These are phyloP conservation scores for Lepidocyrtoides sp. DNA, from an alignment of 2,888 invertebrate species.

Conservation along the genomic window DNA sequence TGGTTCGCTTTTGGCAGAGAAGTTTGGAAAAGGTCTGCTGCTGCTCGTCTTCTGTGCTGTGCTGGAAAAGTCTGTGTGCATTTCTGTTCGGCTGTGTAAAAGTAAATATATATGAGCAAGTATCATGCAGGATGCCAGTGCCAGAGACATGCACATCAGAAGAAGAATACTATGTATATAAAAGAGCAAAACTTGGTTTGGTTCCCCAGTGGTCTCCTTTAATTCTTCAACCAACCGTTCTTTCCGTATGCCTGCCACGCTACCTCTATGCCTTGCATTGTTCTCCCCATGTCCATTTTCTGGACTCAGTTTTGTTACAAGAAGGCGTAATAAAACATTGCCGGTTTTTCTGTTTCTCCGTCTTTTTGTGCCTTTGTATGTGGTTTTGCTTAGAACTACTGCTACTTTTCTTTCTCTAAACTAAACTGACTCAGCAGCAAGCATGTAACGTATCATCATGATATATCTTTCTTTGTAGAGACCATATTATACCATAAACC, in stretches of 20 bases:
- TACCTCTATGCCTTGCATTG: neutral
- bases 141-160: too few relatives aligned
- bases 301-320: neutral
- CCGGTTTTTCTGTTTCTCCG: slow-evolving; percentile 39
- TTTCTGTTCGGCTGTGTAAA: too few relatives aligned
- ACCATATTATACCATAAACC: slow-evolving; percentile 36
- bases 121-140: too few relatives aligned
- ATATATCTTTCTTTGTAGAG: neutral
- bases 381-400: slow-evolving; percentile 8
- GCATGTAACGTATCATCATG: slow-evolving; percentile 22
- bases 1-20: neutral
- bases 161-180: too few relatives aligned
- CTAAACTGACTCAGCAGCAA: slow-evolving; percentile 12
- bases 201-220: slow-evolving; percentile 48
- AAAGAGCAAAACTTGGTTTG: too few relatives aligned
- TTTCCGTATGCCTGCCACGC: neutral
- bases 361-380: slow-evolving; percentile 8
- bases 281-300: slow-evolving; percentile 44
- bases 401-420: slow-evolving; percentile 25
- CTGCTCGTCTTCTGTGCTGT: too few relatives aligned
- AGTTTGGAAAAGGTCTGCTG: neutral
- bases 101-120: too few relatives aligned
- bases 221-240: neutral
- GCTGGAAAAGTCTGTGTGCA: too few relatives aligned
- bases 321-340: slow-evolving; percentile 4